Percentiles rank a stretch among this genome's conserved stretches.
Evolutionary conservation across 1,140 invertebrate genomes (phyloP).

Genomic region (Amphibalanus amphitrite): DNA sequence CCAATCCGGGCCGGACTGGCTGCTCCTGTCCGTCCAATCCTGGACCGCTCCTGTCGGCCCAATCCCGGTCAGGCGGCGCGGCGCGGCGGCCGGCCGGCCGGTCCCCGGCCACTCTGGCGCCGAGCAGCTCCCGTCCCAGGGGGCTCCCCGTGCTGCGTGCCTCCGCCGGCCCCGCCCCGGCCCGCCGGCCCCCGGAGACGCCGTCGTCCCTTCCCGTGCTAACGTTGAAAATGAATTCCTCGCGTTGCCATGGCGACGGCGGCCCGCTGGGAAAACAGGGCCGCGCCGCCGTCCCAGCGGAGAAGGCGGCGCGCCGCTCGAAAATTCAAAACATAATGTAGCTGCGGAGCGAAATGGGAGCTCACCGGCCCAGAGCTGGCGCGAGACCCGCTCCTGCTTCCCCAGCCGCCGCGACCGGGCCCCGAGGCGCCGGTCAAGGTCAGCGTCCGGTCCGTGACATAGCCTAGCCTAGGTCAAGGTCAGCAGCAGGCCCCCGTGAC

Average conservation of each 20-base stretch:
- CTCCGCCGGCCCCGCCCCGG: too few species aligned
- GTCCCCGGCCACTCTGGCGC: neutral
- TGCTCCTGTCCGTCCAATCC: too few species aligned
- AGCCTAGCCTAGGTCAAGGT: neutral
- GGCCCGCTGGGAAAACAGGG: neutral
- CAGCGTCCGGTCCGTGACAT: too few species aligned
- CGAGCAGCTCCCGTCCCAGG: too few species aligned
- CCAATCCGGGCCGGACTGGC: too few species aligned
- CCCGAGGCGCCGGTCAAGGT: neutral
- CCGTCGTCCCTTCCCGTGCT: neutral
- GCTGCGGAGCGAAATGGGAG: neutral
- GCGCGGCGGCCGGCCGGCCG: too few species aligned
- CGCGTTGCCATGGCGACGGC: neutral
- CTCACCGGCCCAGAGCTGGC: too few species aligned
- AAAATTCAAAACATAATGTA: constrained; percentile 2
- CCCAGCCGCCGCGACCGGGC: too few species aligned
- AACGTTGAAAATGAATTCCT: constrained; percentile 2
- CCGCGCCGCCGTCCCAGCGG: neutral
- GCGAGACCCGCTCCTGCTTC: neutral
- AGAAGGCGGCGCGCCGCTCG: neutral
- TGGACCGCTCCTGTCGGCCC: too few species aligned
- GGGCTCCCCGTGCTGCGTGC: neutral
- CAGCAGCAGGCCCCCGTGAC: too few species aligned
- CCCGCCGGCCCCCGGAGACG: neutral
- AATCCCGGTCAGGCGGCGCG: too few species aligned